phyloP scores from a whole-genome alignment of 2,113 vertebrate species.

The Narcine bancroftii region DNA sequence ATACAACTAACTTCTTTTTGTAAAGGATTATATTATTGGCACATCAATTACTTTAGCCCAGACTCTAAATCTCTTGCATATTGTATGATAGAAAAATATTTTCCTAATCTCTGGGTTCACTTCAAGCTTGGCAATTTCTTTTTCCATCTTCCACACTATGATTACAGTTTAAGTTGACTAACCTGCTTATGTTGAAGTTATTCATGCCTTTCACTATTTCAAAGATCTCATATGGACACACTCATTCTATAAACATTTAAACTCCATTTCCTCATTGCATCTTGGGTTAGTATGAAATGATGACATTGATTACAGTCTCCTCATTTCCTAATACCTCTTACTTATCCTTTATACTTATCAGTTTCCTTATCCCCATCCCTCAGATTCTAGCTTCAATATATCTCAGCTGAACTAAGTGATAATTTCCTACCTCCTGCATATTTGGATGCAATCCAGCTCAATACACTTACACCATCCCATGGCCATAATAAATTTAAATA shows the following conservation, averaged over 20 bases:
- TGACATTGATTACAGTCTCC: slow-evolving; percentile 13
- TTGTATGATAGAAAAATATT: neutral
- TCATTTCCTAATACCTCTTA: neutral
- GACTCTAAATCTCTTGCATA: neutral
- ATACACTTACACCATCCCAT: neutral
- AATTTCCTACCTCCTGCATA: slow-evolving; percentile 4
- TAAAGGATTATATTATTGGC: neutral
- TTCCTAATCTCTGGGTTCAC: neutral
- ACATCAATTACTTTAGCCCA: neutral
- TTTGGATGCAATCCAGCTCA: neutral
- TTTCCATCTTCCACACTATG: slow-evolving; percentile 1
- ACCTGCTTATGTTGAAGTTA: slow-evolving; percentile 10
- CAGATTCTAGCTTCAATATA: neutral
- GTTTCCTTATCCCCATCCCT: neutral
- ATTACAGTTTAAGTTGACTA: slow-evolving; percentile 24
- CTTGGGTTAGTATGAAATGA: neutral
- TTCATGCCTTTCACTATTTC: slow-evolving; percentile 18
- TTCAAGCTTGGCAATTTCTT: slow-evolving; percentile 22
- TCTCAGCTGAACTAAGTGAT: neutral
- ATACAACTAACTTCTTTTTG: neutral
- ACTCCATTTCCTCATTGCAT: neutral
- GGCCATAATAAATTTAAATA: slow-evolving; percentile 7
- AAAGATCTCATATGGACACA: neutral
- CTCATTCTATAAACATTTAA: slow-evolving; percentile 26
- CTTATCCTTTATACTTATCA: slow-evolving; percentile 13